These are phyloP conservation scores for Sitta europaea DNA, from an alignment of 2,113 vertebrate species.

Conservation along the genomic window DNA sequence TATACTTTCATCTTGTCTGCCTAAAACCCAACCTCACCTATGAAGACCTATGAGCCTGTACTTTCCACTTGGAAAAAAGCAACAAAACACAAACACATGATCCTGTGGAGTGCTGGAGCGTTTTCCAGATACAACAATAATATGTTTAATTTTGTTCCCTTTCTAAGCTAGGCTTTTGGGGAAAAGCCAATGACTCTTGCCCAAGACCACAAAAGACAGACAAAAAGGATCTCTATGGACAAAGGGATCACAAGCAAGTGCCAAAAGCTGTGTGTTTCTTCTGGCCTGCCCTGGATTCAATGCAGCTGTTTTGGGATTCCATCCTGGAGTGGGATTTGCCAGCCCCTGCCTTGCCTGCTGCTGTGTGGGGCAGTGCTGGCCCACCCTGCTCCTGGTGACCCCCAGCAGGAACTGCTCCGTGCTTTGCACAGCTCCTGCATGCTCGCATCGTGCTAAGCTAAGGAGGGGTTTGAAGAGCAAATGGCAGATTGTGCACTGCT, in stretches of 20 bases:
- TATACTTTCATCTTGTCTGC: background rate
- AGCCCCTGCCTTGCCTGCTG: background rate
- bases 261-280: background rate
- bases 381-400: fast-evolving
- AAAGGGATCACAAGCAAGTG: background rate
- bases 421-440: background rate
- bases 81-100: background rate
- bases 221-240: fast-evolving
- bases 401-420: background rate
- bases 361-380: fast-evolving
- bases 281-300: background rate
- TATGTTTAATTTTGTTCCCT: background rate
- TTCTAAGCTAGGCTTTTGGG: background rate
- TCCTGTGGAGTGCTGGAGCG: background rate
- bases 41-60: background rate
- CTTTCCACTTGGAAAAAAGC: background rate
- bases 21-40: background rate
- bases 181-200: background rate
- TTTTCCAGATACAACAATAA: background rate
- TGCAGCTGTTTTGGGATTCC: background rate
- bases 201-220: background rate
- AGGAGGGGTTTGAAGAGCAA: background rate
- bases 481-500: background rate
- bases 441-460: fast-evolving
- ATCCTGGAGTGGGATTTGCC: background rate